Evolutionary conservation across 2,888 invertebrate genomes (phyloP), one percentile per base, ranked within the genome.

Genomic region (Acronicta psi): DNA sequence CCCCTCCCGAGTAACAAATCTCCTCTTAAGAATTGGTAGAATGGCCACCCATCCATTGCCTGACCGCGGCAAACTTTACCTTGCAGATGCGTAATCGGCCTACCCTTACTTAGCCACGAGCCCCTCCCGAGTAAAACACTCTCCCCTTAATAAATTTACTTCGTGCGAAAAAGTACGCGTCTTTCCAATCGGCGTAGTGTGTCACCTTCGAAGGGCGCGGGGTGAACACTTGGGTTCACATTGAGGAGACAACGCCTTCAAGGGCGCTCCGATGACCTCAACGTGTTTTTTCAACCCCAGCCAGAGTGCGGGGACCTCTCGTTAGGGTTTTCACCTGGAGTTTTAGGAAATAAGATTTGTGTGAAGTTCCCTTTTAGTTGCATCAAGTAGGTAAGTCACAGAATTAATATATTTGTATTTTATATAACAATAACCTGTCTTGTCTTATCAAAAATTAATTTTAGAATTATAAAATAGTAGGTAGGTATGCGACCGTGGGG

Each of bases 231-330:
- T 59, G 43, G 61, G 73, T 75, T 84, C 79, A 83, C 83, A 81
- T 81, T 82, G 81, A 75, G 49, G 67, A 82, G 84, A 82, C 84
- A 82, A 77, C 75, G 79, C 72, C 77, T 37, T 58, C 63, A 81
- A 83, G 84, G 84, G 81, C 83, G 73, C 54, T 62, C 43, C 42
- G 69, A 59, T 73, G 82, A 82, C 83, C 83, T 81, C 73, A 73
- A 61, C 63, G 62, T 73, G 74, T 79, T 83, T 75, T 83, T 79
- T 79, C 78, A 77, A 79, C 80, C 80, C 80, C 70, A 68, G 69
- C 56, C 49, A 9, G 40, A 66, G 75, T 54, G 60, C 78, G 57
- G 16, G 51, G 63, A 79, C 74, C 79, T 80, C 72, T 66, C 29
- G 14, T 0, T 57, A 75, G 76, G 75, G 74, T 43, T 62, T 45